Conservation (phyloP, 2,797 vertebrate species). For the Sarcophilus harrisii region DNA sequence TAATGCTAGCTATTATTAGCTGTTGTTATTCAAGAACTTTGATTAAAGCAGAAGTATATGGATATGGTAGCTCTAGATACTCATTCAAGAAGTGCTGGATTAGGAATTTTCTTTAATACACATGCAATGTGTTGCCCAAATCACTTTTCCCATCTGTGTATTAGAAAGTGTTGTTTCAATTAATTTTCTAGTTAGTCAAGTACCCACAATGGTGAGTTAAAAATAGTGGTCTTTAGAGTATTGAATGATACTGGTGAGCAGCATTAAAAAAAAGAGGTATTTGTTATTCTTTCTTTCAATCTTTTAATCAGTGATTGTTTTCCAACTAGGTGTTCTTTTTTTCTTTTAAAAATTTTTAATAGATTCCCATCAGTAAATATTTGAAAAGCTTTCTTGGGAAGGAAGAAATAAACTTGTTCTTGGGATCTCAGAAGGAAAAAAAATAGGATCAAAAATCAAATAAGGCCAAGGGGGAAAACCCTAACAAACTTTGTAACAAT, state of each 20-base stretch:
- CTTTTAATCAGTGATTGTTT: conserved; percentile 33
- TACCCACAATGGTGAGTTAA: conserved; percentile 35
- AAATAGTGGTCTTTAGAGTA: conserved; percentile 33
- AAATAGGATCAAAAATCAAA: background rate
- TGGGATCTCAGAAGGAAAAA: background rate
- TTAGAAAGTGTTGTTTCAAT: conserved; percentile 15
- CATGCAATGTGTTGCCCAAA: background rate
- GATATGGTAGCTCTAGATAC: background rate
- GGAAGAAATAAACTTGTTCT: background rate
- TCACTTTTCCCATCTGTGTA: background rate
- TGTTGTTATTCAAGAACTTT: background rate
- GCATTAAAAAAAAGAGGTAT: conserved; percentile 19
- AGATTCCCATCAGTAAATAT: background rate
- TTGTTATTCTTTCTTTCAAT: background rate
- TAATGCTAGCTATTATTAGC: background rate
- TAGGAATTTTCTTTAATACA: conserved; percentile 41
- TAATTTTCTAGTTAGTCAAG: conserved; percentile 51
- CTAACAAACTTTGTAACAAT: background rate
- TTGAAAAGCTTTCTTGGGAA: background rate
- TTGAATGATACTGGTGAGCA: conserved; percentile 37
- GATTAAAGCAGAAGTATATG: background rate
- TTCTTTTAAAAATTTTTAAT: background rate
- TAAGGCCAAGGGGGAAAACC: background rate
- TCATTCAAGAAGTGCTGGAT: background rate
- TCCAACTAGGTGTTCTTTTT: background rate